phyloP scores from a whole-genome alignment of 2,888 invertebrate species.

The Quadroppia sp. region DNA sequence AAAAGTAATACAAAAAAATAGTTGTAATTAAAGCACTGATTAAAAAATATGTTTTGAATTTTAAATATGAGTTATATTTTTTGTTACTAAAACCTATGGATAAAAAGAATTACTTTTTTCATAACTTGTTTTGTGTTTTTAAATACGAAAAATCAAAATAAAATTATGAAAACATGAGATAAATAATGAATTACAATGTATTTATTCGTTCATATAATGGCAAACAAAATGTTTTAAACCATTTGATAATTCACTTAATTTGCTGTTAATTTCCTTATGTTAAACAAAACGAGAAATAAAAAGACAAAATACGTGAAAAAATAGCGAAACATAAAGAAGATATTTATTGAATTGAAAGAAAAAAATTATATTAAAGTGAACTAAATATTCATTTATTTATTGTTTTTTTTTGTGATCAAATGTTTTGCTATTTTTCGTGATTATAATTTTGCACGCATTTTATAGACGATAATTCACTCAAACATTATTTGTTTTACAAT shows the following conservation, averaged over 20 bases:
- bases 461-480: too few species aligned
- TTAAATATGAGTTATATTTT: too few species aligned
- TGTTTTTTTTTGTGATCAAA: too few species aligned
- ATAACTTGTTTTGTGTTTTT: too few species aligned
- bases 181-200: conserved; percentile 3
- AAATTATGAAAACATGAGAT: neutral
- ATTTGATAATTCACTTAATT: conserved; percentile 7
- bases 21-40: neutral
- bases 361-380: too few species aligned
- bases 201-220: neutral
- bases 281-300: neutral
- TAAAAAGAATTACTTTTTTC: too few species aligned
- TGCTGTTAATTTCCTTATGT: conserved; percentile 24
- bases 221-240: neutral
- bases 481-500: too few species aligned
- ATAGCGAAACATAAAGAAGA: neutral
- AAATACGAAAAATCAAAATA: neutral
- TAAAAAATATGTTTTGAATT: too few species aligned
- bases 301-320: neutral
- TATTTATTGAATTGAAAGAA: neutral
- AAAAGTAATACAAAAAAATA: neutral
- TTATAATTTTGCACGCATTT: conserved; percentile 24
- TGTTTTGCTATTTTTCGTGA: too few species aligned
- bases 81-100: too few species aligned
- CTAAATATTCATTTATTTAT: too few species aligned